Evolutionary conservation across 2,797 vertebrate species (phyloP).

Genomic region (Eptatretus atami): DNA sequence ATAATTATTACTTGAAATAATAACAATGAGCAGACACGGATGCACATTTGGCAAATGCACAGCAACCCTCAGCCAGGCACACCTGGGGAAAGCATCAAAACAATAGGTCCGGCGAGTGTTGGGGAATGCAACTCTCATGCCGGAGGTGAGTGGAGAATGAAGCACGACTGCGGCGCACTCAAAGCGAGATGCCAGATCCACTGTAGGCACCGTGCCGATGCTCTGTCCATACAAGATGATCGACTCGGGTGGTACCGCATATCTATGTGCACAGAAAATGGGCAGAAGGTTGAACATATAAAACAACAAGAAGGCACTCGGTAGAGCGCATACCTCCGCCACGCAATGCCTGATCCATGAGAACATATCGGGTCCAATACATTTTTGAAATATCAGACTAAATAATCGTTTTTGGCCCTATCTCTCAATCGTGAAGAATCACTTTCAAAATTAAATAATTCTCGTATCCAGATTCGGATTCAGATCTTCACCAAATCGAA

Average conservation of each 20-base stretch:
- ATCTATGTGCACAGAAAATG: constrained; percentile 17
- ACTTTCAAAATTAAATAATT: too few species aligned
- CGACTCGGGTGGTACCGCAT: constrained; percentile 60
- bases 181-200: constrained; percentile 62
- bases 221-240: constrained; percentile 87
- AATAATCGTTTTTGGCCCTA: too few species aligned
- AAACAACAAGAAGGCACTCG: too few species aligned
- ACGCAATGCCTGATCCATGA: too few species aligned
- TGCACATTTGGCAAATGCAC: not conserved
- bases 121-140: constrained; percentile 56
- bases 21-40: too few species aligned
- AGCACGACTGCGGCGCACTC: constrained; percentile 79
- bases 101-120: constrained; percentile 83
- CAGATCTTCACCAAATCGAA: too few species aligned
- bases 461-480: too few species aligned
- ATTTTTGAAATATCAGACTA: too few species aligned
- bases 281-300: not conserved
- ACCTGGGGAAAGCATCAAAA: constrained; percentile 89
- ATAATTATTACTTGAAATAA: too few species aligned
- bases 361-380: too few species aligned
- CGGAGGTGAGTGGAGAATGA: constrained; percentile 76
- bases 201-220: constrained; percentile 68
- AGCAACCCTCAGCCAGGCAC: constrained; percentile 9
- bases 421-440: too few species aligned
- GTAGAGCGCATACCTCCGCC: too few species aligned